Percentiles rank a stretch among this genome's conserved stretches.
These are phyloP conservation scores for Prosopocoilus inquinatus DNA, from an alignment of 2,888 invertebrate species.

Conservation along the genomic window DNA sequence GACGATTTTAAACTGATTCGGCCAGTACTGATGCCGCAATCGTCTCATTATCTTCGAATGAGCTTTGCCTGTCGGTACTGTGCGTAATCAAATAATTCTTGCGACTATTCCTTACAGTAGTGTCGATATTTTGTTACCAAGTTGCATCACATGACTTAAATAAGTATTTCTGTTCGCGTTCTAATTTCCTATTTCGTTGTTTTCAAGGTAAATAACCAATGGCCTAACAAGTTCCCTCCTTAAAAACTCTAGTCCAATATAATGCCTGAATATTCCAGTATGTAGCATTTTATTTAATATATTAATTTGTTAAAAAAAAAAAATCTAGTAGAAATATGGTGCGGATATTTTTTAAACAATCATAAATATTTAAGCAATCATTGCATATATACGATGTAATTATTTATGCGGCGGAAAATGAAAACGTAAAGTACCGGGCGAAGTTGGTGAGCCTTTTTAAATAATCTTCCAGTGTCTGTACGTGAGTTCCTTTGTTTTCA, in stretches of 20 bases:
- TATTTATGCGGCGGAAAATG: slow-evolving; percentile 5
- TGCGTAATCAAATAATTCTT: no score
- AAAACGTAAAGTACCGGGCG: slow-evolving; percentile 19
- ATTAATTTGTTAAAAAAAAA: slow-evolving; percentile 22
- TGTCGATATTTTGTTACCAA: slow-evolving; percentile 27
- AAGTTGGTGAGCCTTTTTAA: slow-evolving; percentile 29
- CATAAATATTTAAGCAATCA: slow-evolving; percentile 26
- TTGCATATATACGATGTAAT: slow-evolving; percentile 7
- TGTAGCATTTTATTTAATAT: slow-evolving; percentile 31
- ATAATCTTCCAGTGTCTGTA: slow-evolving; percentile 32
- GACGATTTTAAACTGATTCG: not conserved
- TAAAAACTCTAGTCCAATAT: slow-evolving; percentile 48
- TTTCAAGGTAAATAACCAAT: slow-evolving; percentile 29
- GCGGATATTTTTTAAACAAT: slow-evolving; percentile 27
- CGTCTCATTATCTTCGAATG: no score
- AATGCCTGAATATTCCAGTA: slow-evolving; percentile 37
- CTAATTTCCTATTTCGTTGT: not conserved
- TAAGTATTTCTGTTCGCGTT: slow-evolving; percentile 16
- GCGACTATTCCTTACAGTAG: not conserved
- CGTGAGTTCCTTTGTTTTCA: slow-evolving; percentile 34
- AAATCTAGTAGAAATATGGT: slow-evolving; percentile 18
- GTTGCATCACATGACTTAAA: slow-evolving; percentile 38
- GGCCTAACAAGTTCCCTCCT: slow-evolving; percentile 54
- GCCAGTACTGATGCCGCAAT: not conserved
- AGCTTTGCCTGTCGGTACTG: no score